phyloP scores from a whole-genome alignment of 2,888 invertebrate genomes.

The Embidobia sp. region DNA sequence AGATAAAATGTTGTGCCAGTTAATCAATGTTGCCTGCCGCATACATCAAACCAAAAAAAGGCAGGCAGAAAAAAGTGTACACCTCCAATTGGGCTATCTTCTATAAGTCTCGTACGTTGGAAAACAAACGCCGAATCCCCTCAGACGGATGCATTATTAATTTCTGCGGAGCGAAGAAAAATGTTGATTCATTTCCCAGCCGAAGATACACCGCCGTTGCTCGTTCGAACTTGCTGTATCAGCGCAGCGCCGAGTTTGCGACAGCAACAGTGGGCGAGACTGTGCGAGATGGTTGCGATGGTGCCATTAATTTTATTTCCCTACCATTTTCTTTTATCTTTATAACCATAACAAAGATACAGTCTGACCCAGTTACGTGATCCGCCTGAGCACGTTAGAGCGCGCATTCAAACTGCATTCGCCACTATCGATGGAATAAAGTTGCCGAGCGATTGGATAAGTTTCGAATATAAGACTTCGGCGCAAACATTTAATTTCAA shows the following conservation, averaged over 20 bases:
- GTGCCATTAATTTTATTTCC: slow-evolving; percentile 61
- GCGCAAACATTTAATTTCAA: slow-evolving; percentile 28
- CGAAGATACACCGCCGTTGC: slow-evolving; percentile 36
- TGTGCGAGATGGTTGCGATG: slow-evolving; percentile 31
- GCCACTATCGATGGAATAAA: slow-evolving; percentile 46
- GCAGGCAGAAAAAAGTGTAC: no score
- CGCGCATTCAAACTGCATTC: slow-evolving; percentile 51
- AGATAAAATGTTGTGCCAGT: no score
- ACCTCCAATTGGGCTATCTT: no score
- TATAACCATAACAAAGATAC: slow-evolving; percentile 64
- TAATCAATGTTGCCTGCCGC: no score
- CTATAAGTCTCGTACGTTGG: background rate
- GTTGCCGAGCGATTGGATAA: slow-evolving; percentile 41
- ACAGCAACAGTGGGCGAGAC: slow-evolving; percentile 48
- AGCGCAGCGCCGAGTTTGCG: slow-evolving; percentile 40
- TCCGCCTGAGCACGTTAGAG: slow-evolving; percentile 45
- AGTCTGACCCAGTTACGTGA: slow-evolving; percentile 63
- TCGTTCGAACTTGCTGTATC: slow-evolving; percentile 29
- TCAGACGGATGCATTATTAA: slow-evolving; percentile 25
- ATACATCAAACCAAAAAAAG: no score
- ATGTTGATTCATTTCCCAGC: slow-evolving; percentile 41
- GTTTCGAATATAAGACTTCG: slow-evolving; percentile 41
- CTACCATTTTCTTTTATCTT: slow-evolving; percentile 62
- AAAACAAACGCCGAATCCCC: slow-evolving; percentile 12
- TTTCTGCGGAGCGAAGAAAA: slow-evolving; percentile 19